These are phyloP conservation scores for Xiphophorus birchmanni DNA, from an alignment of 2,797 vertebrate genomes.

Conservation along the genomic window DNA sequence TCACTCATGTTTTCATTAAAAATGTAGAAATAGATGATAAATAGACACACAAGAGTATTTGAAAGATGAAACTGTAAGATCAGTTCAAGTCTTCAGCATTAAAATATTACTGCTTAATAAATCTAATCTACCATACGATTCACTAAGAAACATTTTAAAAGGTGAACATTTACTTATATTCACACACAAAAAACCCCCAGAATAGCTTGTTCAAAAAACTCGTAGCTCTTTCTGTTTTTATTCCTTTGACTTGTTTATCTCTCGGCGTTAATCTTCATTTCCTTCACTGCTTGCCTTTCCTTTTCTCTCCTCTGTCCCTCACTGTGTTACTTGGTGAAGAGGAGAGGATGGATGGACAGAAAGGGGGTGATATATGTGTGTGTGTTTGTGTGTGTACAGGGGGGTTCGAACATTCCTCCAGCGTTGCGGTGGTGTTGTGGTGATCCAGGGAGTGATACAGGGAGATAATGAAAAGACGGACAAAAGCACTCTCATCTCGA, in stretches of 20 bases:
- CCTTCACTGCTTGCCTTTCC: constrained; percentile 58
- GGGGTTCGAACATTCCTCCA: constrained; percentile 83
- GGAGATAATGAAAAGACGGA: constrained; percentile 88
- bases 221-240: constrained; percentile 44
- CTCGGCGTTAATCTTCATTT: constrained; percentile 54
- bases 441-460: constrained; percentile 86
- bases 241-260: constrained; percentile 67
- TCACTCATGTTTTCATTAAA: not conserved
- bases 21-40: not conserved
- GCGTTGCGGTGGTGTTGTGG: constrained; percentile 78
- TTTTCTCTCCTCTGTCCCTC: constrained; percentile 53
- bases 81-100: not conserved
- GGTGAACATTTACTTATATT: constrained; percentile 14
- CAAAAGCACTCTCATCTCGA: constrained; percentile 85
- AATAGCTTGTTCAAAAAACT: constrained; percentile 14
- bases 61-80: not conserved
- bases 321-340: constrained; percentile 74
- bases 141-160: not conserved
- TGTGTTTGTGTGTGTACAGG: constrained; percentile 51
- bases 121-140: not conserved
- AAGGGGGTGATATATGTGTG: constrained; percentile 44
- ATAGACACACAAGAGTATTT: not conserved
- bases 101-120: not conserved
- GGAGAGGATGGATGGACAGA: constrained; percentile 73
- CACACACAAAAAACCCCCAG: not conserved